These are phyloP conservation scores for Antechinus stuartii DNA, from an alignment of 2,113 vertebrate species.

Conservation along the genomic window DNA sequence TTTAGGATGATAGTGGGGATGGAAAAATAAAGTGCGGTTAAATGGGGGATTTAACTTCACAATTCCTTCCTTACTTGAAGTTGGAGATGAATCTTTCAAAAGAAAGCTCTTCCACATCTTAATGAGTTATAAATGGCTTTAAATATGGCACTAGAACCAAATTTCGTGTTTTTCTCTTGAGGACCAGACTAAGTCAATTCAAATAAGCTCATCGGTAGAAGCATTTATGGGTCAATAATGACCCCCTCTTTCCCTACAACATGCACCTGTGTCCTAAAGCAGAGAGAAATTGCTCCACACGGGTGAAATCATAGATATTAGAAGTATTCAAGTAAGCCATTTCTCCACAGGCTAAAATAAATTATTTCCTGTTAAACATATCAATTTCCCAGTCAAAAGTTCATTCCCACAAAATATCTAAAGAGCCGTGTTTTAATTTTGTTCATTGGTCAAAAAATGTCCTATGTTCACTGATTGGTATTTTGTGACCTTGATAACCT, in stretches of 20 bases:
- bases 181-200: not conserved
- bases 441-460: slow-evolving; percentile 76
- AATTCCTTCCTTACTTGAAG: not conserved
- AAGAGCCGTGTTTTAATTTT: slow-evolving; percentile 60
- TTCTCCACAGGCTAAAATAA: not conserved
- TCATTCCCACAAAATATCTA: slow-evolving; percentile 61
- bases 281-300: not conserved
- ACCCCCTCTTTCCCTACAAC: not conserved
- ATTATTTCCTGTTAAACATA: slow-evolving; percentile 23
- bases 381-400: slow-evolving; percentile 56
- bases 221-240: not conserved
- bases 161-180: not conserved
- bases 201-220: not conserved
- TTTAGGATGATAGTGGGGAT: no score
- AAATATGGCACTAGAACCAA: not conserved
- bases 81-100: not conserved
- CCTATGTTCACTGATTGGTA: slow-evolving; percentile 73
- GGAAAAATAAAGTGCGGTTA: not conserved
- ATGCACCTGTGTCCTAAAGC: not conserved
- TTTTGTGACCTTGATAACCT: slow-evolving; percentile 69
- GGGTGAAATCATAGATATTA: not conserved
- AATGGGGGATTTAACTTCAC: not conserved
- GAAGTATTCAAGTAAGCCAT: not conserved
- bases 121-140: not conserved
- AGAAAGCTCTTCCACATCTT: not conserved